Base-by-base conservation (phyloP, 2,113 vertebrate genomes). In the Anolis sagrei region DNA sequence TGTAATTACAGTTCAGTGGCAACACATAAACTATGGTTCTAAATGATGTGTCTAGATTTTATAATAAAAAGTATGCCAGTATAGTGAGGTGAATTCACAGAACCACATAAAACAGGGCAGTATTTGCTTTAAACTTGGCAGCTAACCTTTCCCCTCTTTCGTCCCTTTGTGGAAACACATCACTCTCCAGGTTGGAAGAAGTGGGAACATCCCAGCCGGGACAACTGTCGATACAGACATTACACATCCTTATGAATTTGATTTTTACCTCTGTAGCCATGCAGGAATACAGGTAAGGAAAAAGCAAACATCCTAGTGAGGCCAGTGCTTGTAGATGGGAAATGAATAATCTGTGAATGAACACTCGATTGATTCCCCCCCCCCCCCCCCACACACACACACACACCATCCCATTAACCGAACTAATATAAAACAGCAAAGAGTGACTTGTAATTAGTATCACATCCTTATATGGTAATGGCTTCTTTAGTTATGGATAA, bases 241-340 rank as follows among this genome's bases (percentile, higher is more conserved):
- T 87, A 99, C 98, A 0, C 98, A 99, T 92, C 98, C 98, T 1
- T 99, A 98, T 64, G 98, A 99, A 95, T 99, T 99, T 95, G 98
- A 99, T 95, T 99, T 99, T 98, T 99, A 99, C 97, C 98, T 99
- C 97, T 99, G 98, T 97, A 99, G 98, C 96, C 98, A 99, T 91
- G 99, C 99, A 95, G 99, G 99, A 96, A 99, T 99, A 97, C 99
- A 99, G 98, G 99, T 99, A 95, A 39, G 77, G 18, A 79, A 81
- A 32, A 34, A 51, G 51, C 54, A 75, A 61, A 32, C 23, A 69
- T 5, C 32, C n/a, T 58, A 78, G 34, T 32, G 11, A 10, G 21
- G n/a, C 61, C n/a, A 54, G 19, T 32, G 27, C 29, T 44, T 19
- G 19, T 18, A 10, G 23, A 16, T 39, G 23, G 5, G 32, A 77